Evolutionary conservation across 2,888 invertebrate species (phyloP).

Genomic region (Diarsia brunnea): DNA sequence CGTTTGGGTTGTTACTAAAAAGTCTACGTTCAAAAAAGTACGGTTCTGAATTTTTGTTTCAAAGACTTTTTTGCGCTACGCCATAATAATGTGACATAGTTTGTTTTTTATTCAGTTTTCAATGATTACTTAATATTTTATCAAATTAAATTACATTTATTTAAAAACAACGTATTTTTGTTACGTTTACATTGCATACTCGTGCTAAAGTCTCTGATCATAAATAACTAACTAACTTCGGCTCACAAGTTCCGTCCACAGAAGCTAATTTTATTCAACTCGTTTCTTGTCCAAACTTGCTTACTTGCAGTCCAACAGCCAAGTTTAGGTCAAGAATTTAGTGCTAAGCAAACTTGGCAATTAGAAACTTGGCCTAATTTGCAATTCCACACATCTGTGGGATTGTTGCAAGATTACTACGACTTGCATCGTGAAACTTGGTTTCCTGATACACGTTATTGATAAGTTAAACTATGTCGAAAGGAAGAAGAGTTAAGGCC

Average conservation of each 20-base stretch:
- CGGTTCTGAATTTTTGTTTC: constrained; percentile 6
- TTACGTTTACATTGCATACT: too few species aligned
- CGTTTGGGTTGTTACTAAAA: background rate
- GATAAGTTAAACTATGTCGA: background rate
- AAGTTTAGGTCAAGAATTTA: constrained; percentile 62
- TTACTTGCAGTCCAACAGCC: constrained; percentile 25
- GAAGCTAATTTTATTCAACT: constrained; percentile 51
- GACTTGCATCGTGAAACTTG: constrained; percentile 15
- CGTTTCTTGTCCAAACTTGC: constrained; percentile 3
- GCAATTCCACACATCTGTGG: constrained; percentile 45
- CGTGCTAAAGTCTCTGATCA: background rate
- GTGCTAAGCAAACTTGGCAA: constrained; percentile 59
- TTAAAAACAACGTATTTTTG: too few species aligned
- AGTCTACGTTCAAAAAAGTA: too few species aligned
- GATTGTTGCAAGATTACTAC: constrained; percentile 31
- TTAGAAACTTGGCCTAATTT: constrained; percentile 64
- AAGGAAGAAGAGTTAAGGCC: background rate
- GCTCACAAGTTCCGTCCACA: background rate
- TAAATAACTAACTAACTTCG: background rate
- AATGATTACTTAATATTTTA: too few species aligned
- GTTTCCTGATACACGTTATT: constrained; percentile 8
- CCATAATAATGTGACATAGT: background rate
- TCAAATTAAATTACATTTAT: too few species aligned
- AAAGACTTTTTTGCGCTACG: background rate
- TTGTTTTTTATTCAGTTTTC: background rate